These are phyloP conservation scores for Folsomia candida DNA, from an alignment of 2,888 invertebrate genomes.

Conservation along the genomic window DNA sequence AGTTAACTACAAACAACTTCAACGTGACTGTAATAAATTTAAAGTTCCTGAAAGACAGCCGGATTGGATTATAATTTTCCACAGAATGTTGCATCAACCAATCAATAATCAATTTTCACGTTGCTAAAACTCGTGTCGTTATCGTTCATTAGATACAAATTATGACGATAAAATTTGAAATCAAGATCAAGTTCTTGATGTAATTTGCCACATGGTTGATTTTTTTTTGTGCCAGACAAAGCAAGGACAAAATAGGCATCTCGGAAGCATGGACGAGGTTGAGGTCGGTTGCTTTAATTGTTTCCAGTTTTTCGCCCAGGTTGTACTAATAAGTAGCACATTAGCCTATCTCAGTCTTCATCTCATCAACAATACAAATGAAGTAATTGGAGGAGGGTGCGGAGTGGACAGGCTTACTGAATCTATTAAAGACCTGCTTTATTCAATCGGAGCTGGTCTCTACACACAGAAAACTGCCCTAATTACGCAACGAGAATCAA, in stretches of 20 bases:
- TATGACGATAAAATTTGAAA: background rate
- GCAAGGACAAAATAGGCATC: background rate
- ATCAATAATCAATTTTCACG: background rate
- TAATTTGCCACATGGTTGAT: background rate
- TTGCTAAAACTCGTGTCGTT: background rate
- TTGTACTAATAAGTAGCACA: background rate
- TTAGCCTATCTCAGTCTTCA: background rate
- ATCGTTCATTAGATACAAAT: conserved; percentile 4
- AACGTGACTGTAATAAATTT: background rate
- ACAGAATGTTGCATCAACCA: background rate
- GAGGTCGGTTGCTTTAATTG: background rate
- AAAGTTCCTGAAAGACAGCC: too few species aligned
- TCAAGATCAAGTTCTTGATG: background rate
- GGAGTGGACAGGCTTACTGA: background rate
- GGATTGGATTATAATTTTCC: too few species aligned
- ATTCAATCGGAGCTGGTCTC: background rate
- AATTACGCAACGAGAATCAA: background rate
- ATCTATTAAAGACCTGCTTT: background rate
- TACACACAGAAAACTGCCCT: background rate
- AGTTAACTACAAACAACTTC: background rate
- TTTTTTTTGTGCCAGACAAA: background rate
- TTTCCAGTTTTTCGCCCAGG: background rate
- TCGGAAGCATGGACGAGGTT: background rate
- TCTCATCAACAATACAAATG: background rate
- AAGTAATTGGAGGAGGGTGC: conserved; percentile 4